These are phyloP conservation scores for Drosophila nasuta DNA, from an alignment of 1,140 invertebrate species.

Conservation along the genomic window DNA sequence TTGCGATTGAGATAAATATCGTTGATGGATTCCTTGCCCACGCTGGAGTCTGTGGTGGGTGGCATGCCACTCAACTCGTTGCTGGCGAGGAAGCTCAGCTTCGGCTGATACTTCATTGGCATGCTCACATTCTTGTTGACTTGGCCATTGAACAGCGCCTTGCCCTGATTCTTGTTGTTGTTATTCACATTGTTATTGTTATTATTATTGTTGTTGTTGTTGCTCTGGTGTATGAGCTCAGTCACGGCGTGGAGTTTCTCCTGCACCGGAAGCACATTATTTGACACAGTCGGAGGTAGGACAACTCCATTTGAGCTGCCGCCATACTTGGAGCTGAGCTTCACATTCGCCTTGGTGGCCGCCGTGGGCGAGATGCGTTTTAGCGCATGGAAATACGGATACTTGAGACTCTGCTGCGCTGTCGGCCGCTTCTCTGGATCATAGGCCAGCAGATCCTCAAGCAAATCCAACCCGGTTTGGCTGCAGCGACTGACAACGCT, in stretches of 20 bases:
- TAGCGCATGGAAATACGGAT: conserved; percentile 92
- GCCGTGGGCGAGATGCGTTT: conserved; percentile 79
- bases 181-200: conserved; percentile 30
- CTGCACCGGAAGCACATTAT: conserved; percentile 83
- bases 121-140: conserved; percentile 57
- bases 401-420: conserved; percentile 94
- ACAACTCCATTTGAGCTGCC: conserved; percentile 9
- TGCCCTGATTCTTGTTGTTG: conserved; percentile 55
- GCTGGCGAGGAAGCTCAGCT: conserved; percentile 62
- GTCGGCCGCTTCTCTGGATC: conserved; percentile 97
- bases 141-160: conserved; percentile 26
- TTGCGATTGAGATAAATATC: conserved; percentile 83
- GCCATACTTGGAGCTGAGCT: conserved; percentile 71
- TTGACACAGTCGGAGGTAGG: conserved; percentile 64
- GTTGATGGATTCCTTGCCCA: conserved; percentile 72
- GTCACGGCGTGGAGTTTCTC: conserved; percentile 79
- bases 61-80: conserved; percentile 47
- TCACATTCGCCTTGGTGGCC: conserved; percentile 82
- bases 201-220: conserved; percentile 44
- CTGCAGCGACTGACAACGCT: conserved; percentile 93
- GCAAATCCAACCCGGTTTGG: conserved; percentile 92
- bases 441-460: conserved; percentile 95
- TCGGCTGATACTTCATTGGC: conserved; percentile 65
- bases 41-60: conserved; percentile 29
- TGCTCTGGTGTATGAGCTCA: conserved; percentile 71